Conservation (phyloP, 1,140 invertebrate genomes). For the Drosophila punjabiensis region DNA sequence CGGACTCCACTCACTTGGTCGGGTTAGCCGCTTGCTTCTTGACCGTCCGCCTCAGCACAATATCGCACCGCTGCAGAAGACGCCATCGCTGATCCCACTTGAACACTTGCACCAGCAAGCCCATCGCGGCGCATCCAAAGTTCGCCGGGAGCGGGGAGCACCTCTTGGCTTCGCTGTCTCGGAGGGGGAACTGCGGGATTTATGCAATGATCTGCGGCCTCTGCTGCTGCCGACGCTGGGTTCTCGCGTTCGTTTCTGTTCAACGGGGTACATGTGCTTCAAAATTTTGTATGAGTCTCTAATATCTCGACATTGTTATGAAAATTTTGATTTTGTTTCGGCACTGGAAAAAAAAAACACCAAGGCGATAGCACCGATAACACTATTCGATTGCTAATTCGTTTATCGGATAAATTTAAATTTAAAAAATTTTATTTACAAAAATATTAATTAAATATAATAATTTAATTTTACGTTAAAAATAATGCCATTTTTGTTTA, state of each 20-base stretch:
- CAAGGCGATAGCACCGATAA: conserved; percentile 19
- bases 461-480: background rate
- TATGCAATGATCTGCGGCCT: conserved; percentile 53
- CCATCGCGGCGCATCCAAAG: conserved; percentile 54
- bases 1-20: conserved; percentile 61
- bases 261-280: conserved; percentile 46
- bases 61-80: conserved; percentile 59
- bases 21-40: conserved; percentile 69
- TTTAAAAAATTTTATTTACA: background rate
- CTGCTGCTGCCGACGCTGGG: conserved; percentile 22
- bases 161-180: conserved; percentile 23
- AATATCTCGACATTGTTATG: conserved; percentile 63
- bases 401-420: background rate
- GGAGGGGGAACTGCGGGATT: conserved; percentile 44
- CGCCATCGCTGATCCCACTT: conserved; percentile 72
- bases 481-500: background rate
- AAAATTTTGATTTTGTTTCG: conserved; percentile 61
- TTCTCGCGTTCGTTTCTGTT: conserved; percentile 26
- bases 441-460: no score
- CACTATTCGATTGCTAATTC: conserved; percentile 7
- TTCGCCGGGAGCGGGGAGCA: conserved; percentile 38
- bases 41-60: conserved; percentile 51
- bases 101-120: conserved; percentile 64
- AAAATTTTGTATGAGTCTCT: conserved; percentile 51
- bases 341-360: conserved; percentile 43